phyloP scores from a whole-genome alignment of 1,140 invertebrate genomes.

The Ceratina australensis region DNA sequence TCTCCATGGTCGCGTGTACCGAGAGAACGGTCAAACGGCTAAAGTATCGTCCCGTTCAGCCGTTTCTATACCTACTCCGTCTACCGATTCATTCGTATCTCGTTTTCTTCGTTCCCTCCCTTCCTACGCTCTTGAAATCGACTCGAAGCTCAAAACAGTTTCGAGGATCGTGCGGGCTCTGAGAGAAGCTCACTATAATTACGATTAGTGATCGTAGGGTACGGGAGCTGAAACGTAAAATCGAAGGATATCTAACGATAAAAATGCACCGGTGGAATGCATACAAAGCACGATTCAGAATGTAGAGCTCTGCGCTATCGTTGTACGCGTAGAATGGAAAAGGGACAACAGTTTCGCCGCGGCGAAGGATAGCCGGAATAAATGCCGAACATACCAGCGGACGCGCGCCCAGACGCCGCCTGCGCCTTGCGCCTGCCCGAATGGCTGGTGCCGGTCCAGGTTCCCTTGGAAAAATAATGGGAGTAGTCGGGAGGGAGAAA shows the following conservation, averaged over 20 bases:
- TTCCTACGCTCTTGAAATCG: too few species aligned
- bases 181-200: too few species aligned
- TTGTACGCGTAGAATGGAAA: background rate
- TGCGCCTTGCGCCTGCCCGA: conserved; percentile 26
- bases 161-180: too few species aligned
- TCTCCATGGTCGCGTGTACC: conserved; percentile 76
- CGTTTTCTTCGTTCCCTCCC: background rate
- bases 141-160: too few species aligned
- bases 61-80: background rate
- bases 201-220: too few species aligned
- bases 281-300: too few species aligned
- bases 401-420: conserved; percentile 78
- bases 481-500: conserved; percentile 41
- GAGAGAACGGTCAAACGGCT: conserved; percentile 45
- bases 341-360: conserved; percentile 67
- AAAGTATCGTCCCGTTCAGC: conserved; percentile 70
- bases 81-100: background rate
- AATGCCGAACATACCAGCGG: conserved; percentile 78
- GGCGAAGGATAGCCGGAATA: conserved; percentile 59
- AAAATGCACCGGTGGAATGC: too few species aligned
- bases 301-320: too few species aligned
- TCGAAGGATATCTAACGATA: too few species aligned
- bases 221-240: too few species aligned
- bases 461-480: conserved; percentile 74
- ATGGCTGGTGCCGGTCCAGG: conserved; percentile 57